Evolutionary conservation across 1,140 invertebrate species (phyloP).

Genomic region (Anoplolepis gracilipes): DNA sequence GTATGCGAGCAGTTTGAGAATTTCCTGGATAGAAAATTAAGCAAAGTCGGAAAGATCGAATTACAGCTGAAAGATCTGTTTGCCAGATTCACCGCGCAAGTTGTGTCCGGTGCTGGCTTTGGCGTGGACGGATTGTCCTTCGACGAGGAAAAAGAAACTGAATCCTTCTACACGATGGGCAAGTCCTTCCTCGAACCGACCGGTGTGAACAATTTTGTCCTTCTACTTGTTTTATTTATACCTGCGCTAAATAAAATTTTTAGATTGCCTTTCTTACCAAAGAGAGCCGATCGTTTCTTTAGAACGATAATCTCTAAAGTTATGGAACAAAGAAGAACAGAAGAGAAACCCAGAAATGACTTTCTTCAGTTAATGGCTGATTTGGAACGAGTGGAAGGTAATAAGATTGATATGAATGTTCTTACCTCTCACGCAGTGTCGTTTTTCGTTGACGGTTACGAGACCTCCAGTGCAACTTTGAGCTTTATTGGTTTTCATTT

Average conservation of each 20-base stretch:
- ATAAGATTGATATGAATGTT: conserved; percentile 72
- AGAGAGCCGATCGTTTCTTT: conserved; percentile 61
- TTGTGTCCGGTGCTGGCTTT: conserved; percentile 84
- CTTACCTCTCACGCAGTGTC: conserved; percentile 87
- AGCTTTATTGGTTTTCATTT: conserved; percentile 88
- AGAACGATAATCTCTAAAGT: conserved; percentile 61
- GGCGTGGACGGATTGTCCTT: conserved; percentile 80
- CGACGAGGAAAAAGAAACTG: conserved; percentile 33
- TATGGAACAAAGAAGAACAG: conserved; percentile 64
- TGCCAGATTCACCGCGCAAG: conserved; percentile 84
- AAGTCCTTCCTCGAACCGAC: conserved; percentile 68
- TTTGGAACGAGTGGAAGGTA: conserved; percentile 70
- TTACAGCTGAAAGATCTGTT: conserved; percentile 79
- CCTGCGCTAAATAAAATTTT: conserved; percentile 48
- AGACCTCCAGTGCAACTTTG: conserved; percentile 89
- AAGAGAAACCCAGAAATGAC: conserved; percentile 65
- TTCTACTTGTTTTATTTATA: conserved; percentile 49
- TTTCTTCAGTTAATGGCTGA: conserved; percentile 75
- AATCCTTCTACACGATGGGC: conserved; percentile 68
- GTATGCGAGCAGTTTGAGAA: conserved; percentile 59
- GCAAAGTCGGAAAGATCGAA: conserved; percentile 50
- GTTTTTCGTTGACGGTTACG: conserved; percentile 90
- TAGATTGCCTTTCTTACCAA: conserved; percentile 21
- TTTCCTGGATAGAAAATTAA: conserved; percentile 58
- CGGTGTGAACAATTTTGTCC: not conserved